Evolutionary conservation across 2,797 vertebrate genomes (phyloP).

Genomic region (Sebastes iracundus): DNA sequence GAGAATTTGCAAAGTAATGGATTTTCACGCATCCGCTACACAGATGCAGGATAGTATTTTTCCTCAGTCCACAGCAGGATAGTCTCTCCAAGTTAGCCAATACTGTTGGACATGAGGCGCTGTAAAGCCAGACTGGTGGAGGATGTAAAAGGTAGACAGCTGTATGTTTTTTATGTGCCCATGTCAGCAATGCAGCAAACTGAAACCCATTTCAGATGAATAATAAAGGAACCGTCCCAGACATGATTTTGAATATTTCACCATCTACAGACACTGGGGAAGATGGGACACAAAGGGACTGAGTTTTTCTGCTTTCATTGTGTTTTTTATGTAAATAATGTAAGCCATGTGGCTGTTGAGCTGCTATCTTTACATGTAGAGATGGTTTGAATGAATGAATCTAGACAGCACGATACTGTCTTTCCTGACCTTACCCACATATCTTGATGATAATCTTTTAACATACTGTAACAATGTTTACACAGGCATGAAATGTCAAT

Average conservation of each 20-base stretch:
- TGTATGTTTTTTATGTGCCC: background rate
- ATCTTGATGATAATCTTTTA: background rate
- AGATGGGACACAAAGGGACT: background rate
- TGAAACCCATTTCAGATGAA: constrained; percentile 17
- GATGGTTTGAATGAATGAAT: background rate
- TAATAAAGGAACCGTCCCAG: constrained; percentile 17
- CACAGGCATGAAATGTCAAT: background rate
- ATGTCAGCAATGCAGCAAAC: background rate
- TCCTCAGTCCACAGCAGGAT: background rate
- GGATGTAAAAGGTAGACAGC: background rate
- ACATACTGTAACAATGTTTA: background rate
- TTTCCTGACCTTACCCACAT: background rate
- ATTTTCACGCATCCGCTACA: background rate
- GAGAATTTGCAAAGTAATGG: background rate
- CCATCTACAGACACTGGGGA: constrained; percentile 11
- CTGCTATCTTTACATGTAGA: constrained; percentile 1
- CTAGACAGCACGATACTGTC: background rate
- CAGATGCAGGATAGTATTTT: background rate
- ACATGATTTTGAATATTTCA: constrained; percentile 47
- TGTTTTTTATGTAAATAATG: constrained; percentile 38
- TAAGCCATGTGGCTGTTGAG: background rate
- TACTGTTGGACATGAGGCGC: background rate
- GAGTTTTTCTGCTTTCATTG: background rate
- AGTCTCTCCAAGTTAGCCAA: background rate
- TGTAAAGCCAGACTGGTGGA: background rate